These are phyloP conservation scores for Potorous gilbertii DNA, from an alignment of 2,797 vertebrate species.

Conservation along the genomic window DNA sequence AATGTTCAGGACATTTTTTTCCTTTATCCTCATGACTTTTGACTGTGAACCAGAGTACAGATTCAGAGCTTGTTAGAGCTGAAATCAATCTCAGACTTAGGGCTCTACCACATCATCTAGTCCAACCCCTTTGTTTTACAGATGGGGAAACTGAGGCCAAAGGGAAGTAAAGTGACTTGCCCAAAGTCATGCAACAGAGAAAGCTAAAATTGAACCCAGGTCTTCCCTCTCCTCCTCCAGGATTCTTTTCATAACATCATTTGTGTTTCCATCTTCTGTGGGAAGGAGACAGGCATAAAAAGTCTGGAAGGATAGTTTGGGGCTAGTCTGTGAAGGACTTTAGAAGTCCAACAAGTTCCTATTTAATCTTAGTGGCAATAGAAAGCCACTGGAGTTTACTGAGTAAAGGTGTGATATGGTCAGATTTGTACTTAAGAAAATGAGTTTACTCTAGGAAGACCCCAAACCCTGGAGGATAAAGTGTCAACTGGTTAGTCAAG, in stretches of 20 bases:
- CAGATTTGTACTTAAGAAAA: too few relatives aligned
- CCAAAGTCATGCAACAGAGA: neutral
- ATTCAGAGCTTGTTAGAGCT: neutral
- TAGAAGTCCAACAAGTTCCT: too few relatives aligned
- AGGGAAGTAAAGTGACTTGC: neutral
- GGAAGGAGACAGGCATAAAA: too few relatives aligned
- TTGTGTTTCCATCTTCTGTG: neutral
- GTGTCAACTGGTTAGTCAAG: too few relatives aligned
- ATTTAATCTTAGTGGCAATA: too few relatives aligned
- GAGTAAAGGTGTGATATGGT: too few relatives aligned
- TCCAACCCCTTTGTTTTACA: neutral
- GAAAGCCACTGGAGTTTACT: too few relatives aligned
- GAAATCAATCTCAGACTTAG: neutral
- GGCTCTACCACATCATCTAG: neutral
- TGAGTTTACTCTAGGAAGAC: too few relatives aligned
- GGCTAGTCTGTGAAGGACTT: too few relatives aligned
- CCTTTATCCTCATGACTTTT: neutral
- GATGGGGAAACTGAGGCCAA: neutral
- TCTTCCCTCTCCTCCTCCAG: neutral
- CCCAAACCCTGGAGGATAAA: too few relatives aligned
- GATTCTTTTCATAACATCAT: neutral
- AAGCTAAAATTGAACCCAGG: neutral
- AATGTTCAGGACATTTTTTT: neutral
- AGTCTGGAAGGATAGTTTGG: too few relatives aligned
- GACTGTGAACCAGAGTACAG: neutral